phyloP scores from a whole-genome alignment of 1,140 invertebrate genomes.

The Drosophila takahashii region DNA sequence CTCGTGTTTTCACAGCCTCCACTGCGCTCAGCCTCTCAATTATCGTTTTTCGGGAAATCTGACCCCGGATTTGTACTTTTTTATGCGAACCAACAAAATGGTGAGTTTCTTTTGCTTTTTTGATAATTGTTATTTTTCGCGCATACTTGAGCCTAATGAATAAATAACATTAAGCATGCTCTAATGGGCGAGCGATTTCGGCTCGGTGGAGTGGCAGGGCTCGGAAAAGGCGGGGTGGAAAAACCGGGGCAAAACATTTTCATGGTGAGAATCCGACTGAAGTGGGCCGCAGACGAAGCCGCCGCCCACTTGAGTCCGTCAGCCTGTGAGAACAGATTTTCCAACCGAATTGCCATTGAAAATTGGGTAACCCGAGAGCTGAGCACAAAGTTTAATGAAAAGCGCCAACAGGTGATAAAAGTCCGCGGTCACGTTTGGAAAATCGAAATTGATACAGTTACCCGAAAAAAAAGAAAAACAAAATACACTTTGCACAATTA shows the following conservation, averaged over 20 bases:
- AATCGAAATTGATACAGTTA: constrained; percentile 34
- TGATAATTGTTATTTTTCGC: constrained; percentile 83
- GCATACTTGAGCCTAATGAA: constrained; percentile 83
- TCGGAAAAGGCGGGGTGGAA: constrained; percentile 59
- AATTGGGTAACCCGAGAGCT: constrained; percentile 9
- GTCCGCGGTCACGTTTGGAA: constrained; percentile 3
- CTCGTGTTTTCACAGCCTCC: constrained; percentile 67
- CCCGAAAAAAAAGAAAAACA: constrained; percentile 10
- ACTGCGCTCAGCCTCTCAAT: constrained; percentile 63
- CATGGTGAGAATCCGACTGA: constrained; percentile 63
- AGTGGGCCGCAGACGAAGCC: constrained; percentile 57
- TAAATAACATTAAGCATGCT: constrained; percentile 83
- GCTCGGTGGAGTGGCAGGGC: constrained; percentile 8
- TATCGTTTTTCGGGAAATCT: constrained; percentile 76
- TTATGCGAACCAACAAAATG: constrained; percentile 51
- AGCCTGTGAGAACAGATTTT: constrained; percentile 64
- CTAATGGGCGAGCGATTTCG: constrained; percentile 75
- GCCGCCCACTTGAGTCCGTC: constrained; percentile 37
- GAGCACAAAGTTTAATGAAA: constrained; percentile 8
- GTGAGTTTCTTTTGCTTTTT: constrained; percentile 59
- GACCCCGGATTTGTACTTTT: constrained; percentile 58
- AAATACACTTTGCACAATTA: constrained; percentile 23
- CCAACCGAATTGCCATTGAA: constrained; percentile 37
- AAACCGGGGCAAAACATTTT: constrained; percentile 68
- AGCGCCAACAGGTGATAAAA: constrained; percentile 18